Evolutionary conservation across 2,888 invertebrate species (phyloP), one percentile per base, ranked within the genome.

Genomic region (Galeopsomyia nigrocyanea): DNA sequence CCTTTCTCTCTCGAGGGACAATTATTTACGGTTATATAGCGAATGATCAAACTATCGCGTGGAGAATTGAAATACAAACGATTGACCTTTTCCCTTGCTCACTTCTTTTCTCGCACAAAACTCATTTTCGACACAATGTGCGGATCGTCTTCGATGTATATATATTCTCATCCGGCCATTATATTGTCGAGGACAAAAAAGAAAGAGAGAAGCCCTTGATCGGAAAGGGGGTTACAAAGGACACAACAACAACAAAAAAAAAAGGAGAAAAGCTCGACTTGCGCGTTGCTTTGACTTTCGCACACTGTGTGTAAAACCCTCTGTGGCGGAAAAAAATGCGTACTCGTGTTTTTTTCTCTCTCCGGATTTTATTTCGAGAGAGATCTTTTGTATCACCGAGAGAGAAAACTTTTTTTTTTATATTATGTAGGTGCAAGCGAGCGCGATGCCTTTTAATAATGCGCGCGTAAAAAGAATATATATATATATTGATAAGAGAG

Each of bases 381-480:
- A 47, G 17, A 16, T 16, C 61, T 26, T 46, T 21, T 49, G 46
- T 39, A 7, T 26, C 14, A 3, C 6, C 47, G 61, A 19, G 47
- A 1, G 55, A 21, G 56, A 9, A 19, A 26, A 39, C n/a, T 21
- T 21, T 22, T 1, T 14, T 19, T 31, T 13, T 22, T 26, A 50
- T 39, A 21, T 68, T 39, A 10, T 39, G 39, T 10, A 64, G 72
- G 72, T 68, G 64, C 68, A 72, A 72, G 64, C 68, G 72, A 72
- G 73, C 65, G 63, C 73, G 73, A 67, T 73, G 70, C 73, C 73
- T 70, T 70, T 74, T 74, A 74, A 74, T 74, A 74, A 70, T 67
- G 70, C 26, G 26, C 26, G 26, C 26, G 5, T 1, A 39, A 39
- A 13, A 68, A 74, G n/a, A n/a, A n/a, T n/a, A n/a, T n/a, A 73